phyloP scores from a whole-genome alignment of 2,113 vertebrate genomes.

The Lonchura striata region DNA sequence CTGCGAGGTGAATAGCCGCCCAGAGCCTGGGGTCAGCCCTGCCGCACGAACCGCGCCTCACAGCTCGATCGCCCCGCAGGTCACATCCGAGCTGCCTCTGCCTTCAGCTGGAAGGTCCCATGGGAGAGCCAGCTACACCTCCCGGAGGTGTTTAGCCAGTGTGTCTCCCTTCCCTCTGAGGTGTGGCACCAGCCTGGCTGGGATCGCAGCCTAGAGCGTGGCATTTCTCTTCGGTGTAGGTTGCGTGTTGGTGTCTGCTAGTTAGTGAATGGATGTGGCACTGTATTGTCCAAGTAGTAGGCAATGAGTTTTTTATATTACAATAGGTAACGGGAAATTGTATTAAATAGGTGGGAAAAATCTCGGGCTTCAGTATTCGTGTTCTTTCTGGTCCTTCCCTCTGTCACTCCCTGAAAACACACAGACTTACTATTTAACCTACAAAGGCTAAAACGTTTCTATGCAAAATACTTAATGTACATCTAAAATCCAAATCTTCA shows the following conservation, averaged over 20 bases:
- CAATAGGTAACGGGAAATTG: rapidly evolving
- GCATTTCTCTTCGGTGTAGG: background rate
- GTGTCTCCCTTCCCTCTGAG: background rate
- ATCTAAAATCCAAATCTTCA: background rate
- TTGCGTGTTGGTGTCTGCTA: background rate
- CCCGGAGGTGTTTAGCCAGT: background rate
- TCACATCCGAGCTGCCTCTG: background rate
- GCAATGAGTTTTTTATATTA: background rate
- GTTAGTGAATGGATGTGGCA: background rate
- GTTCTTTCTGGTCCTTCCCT: background rate
- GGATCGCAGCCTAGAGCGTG: rapidly evolving
- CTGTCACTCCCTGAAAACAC: background rate
- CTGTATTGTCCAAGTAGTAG: background rate
- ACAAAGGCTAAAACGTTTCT: background rate
- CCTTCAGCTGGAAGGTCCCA: background rate
- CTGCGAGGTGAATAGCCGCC: too few species aligned
- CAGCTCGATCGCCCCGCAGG: background rate
- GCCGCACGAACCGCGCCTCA: rapidly evolving
- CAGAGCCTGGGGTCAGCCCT: background rate
- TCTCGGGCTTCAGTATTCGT: background rate
- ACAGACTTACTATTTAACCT: background rate
- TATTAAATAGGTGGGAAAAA: background rate
- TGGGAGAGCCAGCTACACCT: background rate
- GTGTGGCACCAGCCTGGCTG: background rate
- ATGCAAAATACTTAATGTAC: background rate